These are phyloP conservation scores for Marasmarcha lunaedactyla DNA, from an alignment of 2,888 invertebrate species.

Conservation along the genomic window DNA sequence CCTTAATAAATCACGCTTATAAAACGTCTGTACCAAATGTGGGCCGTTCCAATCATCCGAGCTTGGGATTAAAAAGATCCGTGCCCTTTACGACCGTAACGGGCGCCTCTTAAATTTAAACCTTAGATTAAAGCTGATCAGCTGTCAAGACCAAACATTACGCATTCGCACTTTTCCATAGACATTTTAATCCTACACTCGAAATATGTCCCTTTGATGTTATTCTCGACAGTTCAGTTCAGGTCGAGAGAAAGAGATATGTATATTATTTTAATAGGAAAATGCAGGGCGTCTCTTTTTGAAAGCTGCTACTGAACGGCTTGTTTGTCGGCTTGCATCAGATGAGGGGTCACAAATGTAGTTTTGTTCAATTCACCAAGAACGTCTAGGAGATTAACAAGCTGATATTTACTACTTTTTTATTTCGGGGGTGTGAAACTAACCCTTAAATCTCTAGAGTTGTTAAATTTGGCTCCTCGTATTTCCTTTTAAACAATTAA, in stretches of 20 bases:
- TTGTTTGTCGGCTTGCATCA: too few relatives aligned
- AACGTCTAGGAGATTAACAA: slow-evolving; percentile 24
- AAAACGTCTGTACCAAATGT: slow-evolving; percentile 27
- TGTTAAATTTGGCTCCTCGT: too few relatives aligned
- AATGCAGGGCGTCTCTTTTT: too few relatives aligned
- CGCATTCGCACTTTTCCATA: slow-evolving; percentile 54
- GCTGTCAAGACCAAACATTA: slow-evolving; percentile 54
- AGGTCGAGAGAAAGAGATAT: too few relatives aligned
- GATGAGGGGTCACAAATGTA: slow-evolving; percentile 21
- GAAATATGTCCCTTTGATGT: slow-evolving; percentile 43
- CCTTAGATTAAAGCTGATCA: slow-evolving; percentile 53
- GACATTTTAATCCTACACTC: slow-evolving; percentile 62
- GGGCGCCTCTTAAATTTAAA: slow-evolving; percentile 42
- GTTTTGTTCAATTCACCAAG: slow-evolving; percentile 42
- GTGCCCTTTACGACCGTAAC: slow-evolving; percentile 30
- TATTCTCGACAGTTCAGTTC: not conserved
- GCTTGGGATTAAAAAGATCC: slow-evolving; percentile 44
- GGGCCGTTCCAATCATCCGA: slow-evolving; percentile 27
- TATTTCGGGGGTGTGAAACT: slow-evolving; percentile 28
- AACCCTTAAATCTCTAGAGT: slow-evolving; percentile 19
- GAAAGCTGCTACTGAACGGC: too few relatives aligned
- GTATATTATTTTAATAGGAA: too few relatives aligned
- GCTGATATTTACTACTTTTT: slow-evolving; percentile 13
- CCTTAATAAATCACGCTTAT: slow-evolving; percentile 4
- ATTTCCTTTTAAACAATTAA: too few relatives aligned